Percentiles rank a stretch among this genome's conserved stretches.
These are phyloP conservation scores for Andrena hattorfiana DNA, from an alignment of 2,888 invertebrate genomes.

Conservation along the genomic window DNA sequence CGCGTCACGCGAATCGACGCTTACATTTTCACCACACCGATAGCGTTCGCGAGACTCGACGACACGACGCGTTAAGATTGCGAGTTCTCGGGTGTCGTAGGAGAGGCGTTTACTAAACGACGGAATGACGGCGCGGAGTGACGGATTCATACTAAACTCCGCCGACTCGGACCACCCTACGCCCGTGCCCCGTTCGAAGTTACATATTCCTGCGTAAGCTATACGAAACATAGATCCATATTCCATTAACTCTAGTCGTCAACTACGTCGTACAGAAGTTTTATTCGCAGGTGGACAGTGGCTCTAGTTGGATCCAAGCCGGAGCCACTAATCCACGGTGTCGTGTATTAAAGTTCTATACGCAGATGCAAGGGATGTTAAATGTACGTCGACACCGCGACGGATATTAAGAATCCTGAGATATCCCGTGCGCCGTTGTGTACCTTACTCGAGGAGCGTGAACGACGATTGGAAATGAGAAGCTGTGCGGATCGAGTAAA, in stretches of 20 bases:
- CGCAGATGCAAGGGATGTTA: neutral
- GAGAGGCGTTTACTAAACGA: neutral
- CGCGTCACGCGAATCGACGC: constrained; percentile 5
- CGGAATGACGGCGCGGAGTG: neutral
- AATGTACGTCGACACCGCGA: neutral
- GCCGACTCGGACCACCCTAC: neutral
- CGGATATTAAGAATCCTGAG: constrained; percentile 18
- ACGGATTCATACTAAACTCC: constrained; percentile 1
- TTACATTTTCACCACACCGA: constrained; percentile 19
- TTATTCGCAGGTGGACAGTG: too few species aligned
- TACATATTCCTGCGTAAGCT: constrained; percentile 9
- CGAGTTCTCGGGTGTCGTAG: neutral
- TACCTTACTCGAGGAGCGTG: neutral
- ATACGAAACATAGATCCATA: neutral
- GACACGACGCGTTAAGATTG: neutral
- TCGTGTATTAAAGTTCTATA: neutral
- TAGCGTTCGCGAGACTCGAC: neutral
- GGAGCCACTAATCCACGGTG: neutral
- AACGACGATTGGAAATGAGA: neutral
- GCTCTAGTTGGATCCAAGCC: too few species aligned
- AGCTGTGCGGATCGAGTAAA: neutral
- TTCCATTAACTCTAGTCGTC: neutral
- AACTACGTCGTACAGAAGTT: neutral
- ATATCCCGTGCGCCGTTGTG: neutral
- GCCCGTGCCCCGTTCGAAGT: neutral